Evolutionary conservation across 1,140 invertebrate species (phyloP), one percentile per base, ranked within the genome.

Genomic region (Orchesella cincta): DNA sequence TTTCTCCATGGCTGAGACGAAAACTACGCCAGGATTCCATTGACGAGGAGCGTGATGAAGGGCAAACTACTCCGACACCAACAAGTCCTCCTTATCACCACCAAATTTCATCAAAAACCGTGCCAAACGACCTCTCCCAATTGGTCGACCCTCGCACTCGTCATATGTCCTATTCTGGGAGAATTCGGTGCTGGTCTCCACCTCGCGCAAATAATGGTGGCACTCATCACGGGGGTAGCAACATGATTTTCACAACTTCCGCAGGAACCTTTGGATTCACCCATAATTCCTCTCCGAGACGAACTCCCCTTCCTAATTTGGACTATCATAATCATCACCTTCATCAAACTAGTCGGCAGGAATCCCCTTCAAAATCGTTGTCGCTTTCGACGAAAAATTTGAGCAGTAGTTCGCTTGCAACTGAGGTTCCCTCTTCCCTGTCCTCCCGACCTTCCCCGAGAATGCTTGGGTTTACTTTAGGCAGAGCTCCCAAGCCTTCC

Each of bases 1-100:
- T 90, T 86, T 90, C 90, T 71, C 90, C 90, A 29, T 82, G 81
- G 71, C 88, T 89, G 28, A 86, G 89, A 84, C 90, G 90, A 86
- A 85, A 88, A 36, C 87, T 90, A 71, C 85, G 90, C 62, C 90
- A 90, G 83, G 91, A 89, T 79, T 89, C 89, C 80, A 88, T 88
- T 81, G 90, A 89, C 78, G 90, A 90, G 77, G 90, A 90, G 51
- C 39, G 70, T 54, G 31, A 29, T 75, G 67, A 26, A 8, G 34
- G 31, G 23, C 26, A 29, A 29, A 12, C 14, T 28, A 29, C 16
- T 14, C 8, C 8, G 52, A 12, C 23, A 18, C 14, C 14, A 5
- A 3, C 23, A 14, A n/a, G n/a, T n/a, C 52, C 23, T 8, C 3
- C 52, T 3, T 57, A 14, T 23, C 39, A 46, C 8, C 39, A 46